Base-by-base conservation (phyloP, 2,113 vertebrate genomes). In the Daphoenositta chrysoptera region DNA sequence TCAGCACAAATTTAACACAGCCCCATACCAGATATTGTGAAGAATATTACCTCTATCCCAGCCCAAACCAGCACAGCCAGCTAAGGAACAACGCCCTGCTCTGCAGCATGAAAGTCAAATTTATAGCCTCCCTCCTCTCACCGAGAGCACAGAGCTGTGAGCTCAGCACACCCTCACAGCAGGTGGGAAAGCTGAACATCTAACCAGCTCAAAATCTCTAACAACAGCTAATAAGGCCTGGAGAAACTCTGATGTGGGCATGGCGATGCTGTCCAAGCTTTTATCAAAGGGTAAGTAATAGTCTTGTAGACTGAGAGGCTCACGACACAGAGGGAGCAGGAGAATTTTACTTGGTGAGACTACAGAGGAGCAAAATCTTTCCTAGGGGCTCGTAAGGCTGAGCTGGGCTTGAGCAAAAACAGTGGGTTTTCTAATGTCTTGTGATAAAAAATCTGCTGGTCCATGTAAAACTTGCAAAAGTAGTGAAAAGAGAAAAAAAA, bases 321-420 rank as follows among this genome's bases (percentile, higher is more conserved):
- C 66, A 45, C 0, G 0, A 53, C n/a, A 61, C 0, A 1, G 33
- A 89, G 6, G 23, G 42, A 57, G 18, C 1, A 5, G 8, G 42
- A 42, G 73, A 84, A 66, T 87, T 81, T 70, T 35, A 39, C 27
- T 37, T 20, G 42, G 35, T 0, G 5, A 68, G 40, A 48, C 33
- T 56, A 26, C 13, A 2, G 3, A 85, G 39, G 40, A 66, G 11
- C 17, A 57, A 90, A 86, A 39, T 47, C 33, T 78, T 80, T 83
- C 50, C 8, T 2, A 63, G 39, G 5, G 24, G 40, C 18, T 76
- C 1, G 0, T 11, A 61, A 76, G 1, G 6, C 44, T 66, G 51
- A 71, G 23, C 13, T 6, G 57, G 26, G 39, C 33, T 58, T 37
- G 37, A 79, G 30, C 27, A 85, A 69, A 68, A 93, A 1, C 14